Percentiles rank a stretch among this genome's conserved stretches.
Evolutionary conservation across 2,888 invertebrate species (phyloP).

Genomic region (Macrosiphum euphorbiae): DNA sequence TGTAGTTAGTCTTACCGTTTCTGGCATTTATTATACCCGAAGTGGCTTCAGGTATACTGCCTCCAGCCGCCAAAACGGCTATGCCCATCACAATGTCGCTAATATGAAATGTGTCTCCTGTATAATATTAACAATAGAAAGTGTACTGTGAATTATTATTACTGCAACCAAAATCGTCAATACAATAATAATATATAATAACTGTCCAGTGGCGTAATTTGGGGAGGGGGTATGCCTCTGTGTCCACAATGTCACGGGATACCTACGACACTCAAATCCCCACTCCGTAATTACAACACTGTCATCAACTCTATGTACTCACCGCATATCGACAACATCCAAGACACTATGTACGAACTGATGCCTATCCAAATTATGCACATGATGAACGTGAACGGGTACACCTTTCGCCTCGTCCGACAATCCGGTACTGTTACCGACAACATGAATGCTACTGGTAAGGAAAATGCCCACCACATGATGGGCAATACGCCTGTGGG

Average conservation of each 20-base stretch:
- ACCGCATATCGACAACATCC: slow-evolving; percentile 93
- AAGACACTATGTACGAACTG: slow-evolving; percentile 88
- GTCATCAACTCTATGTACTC: slow-evolving; percentile 67
- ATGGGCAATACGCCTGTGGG: slow-evolving; percentile 67
- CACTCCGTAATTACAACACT: no score
- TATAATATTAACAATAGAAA: background rate
- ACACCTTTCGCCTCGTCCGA: slow-evolving; percentile 75
- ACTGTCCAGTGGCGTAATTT: background rate
- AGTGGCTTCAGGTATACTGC: slow-evolving; percentile 86
- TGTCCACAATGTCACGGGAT: no score
- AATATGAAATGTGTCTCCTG: slow-evolving; percentile 82
- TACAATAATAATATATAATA: background rate
- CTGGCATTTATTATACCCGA: slow-evolving; percentile 89
- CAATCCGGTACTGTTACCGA: slow-evolving; percentile 85
- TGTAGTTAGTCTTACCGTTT: slow-evolving; percentile 76
- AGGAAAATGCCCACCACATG: slow-evolving; percentile 78
- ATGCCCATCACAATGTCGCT: slow-evolving; percentile 93
- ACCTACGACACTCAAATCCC: no score
- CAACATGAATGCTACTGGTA: slow-evolving; percentile 82
- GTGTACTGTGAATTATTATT: background rate
- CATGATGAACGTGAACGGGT: slow-evolving; percentile 85
- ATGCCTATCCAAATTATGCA: slow-evolving; percentile 88
- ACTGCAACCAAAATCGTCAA: background rate
- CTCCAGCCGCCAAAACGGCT: slow-evolving; percentile 90
- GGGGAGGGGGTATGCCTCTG: no score